These are phyloP conservation scores for Amblyjoppa proteus DNA, from an alignment of 2,888 invertebrate genomes.

Conservation along the genomic window DNA sequence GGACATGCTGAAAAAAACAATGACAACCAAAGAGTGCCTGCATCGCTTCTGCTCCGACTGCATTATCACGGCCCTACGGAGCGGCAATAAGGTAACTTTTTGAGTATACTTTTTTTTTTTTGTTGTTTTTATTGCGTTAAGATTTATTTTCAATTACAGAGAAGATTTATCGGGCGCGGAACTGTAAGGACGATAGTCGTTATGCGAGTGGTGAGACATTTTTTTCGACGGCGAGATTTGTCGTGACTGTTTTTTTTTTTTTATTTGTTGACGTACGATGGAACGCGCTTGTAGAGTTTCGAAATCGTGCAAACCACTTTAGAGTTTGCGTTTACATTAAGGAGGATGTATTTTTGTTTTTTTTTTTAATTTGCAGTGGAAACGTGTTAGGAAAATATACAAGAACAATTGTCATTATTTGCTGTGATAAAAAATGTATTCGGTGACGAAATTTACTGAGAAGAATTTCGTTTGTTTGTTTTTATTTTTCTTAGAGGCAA, in stretches of 20 bases:
- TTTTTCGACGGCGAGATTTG: background rate
- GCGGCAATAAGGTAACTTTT: constrained; percentile 93
- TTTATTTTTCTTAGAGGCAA: background rate
- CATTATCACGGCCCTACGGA: constrained; percentile 98
- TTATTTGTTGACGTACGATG: no score
- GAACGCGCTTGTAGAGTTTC: no score
- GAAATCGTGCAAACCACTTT: no score
- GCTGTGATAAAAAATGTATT: no score
- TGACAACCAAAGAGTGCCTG: constrained; percentile 99
- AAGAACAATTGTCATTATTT: no score
- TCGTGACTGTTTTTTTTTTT: background rate
- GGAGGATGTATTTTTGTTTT: background rate
- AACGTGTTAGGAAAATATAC: no score
- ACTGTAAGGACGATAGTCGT: background rate
- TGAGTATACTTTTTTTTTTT: constrained; percentile 1
- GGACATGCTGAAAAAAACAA: constrained; percentile 99
- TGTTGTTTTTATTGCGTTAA: background rate
- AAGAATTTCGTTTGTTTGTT: no score
- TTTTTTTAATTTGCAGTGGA: background rate
- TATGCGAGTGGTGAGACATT: no score
- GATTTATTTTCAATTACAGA: background rate
- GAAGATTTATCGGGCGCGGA: no score
- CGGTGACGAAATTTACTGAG: no score
- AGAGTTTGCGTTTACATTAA: no score
- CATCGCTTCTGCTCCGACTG: constrained; percentile 99